phyloP scores from a whole-genome alignment of 2,888 invertebrate genomes.

The Drosophila kambysellisi region DNA sequence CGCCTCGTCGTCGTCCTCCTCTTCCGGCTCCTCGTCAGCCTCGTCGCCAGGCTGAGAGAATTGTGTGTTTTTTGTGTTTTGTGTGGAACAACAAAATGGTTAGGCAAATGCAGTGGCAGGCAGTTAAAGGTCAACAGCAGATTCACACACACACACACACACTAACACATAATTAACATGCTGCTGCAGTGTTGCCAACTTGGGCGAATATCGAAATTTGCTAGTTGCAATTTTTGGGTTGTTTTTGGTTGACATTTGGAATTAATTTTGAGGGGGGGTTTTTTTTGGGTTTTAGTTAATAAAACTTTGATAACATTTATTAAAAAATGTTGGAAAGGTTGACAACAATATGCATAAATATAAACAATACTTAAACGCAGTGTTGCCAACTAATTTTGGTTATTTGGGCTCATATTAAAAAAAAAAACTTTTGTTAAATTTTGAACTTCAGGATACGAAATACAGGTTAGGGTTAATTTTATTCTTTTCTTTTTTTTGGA shows the following conservation, averaged over 20 bases:
- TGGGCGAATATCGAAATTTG: constrained; percentile 1
- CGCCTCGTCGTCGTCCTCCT: constrained; percentile 60
- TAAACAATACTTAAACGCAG: not conserved
- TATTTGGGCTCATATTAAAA: not conserved
- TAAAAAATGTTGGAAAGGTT: not conserved
- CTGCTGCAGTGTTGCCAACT: constrained; percentile 69
- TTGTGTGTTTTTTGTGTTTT: constrained; percentile 2
- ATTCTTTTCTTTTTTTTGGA: not conserved
- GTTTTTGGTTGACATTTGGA: not conserved
- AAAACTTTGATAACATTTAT: not conserved
- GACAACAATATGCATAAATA: not conserved
- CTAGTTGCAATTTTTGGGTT: not conserved
- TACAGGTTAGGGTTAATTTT: constrained; percentile 27
- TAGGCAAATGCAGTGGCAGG: constrained; percentile 59
- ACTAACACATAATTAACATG: constrained; percentile 32
- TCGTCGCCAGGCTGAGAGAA: constrained; percentile 80
- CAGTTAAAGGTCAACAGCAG: constrained; percentile 40
- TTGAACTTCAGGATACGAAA: constrained; percentile 2
- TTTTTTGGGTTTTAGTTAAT: not conserved
- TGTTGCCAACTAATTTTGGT: not conserved
- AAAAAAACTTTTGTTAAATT: constrained; percentile 1
- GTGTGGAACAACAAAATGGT: constrained; percentile 42
- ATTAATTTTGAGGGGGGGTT: not conserved
- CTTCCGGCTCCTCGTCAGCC: constrained; percentile 81
- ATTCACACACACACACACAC: constrained; percentile 24